Evolutionary conservation across 2,888 invertebrate genomes (phyloP), one percentile per base, ranked within the genome.

Genomic region (Cosmorhoe ocellata): DNA sequence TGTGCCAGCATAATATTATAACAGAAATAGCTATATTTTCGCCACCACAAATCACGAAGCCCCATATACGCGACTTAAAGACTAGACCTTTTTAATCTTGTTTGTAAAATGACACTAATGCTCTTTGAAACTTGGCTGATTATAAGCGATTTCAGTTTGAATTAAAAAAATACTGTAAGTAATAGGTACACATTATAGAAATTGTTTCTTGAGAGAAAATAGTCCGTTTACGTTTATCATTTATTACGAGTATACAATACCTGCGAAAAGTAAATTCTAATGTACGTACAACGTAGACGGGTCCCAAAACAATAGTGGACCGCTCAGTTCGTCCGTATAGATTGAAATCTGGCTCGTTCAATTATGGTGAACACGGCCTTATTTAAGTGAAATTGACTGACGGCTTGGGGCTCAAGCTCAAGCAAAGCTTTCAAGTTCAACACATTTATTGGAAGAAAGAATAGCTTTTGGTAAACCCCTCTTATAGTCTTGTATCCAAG

Each of bases 341-440:
- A 69, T 67, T 66, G 55, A 54, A 70, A 71, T 70, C 69, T 63
- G 57, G 69, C 69, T 68, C 47, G 66, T 77, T 71, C 71, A 76
- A 79, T 80, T 74, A 76, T 41, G 50, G 60, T 45, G 61, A 59
- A 76, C 76, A 76, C 59, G 69, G 53, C 51, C 51, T 58, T 53
- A 61, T 58, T 61, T 59, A 45, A 60, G 56, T 63, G 58, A 65
- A 69, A 61, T 64, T 58, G 51, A 61, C 45, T 48, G 43, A 40
- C 51, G 32, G 26, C 24, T 7, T 24, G 24, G 52, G 42, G 26
- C 41, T 34, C 37, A 36, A 38, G 51, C 38, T 38, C 27, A 54
- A 56, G 34, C 44, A 44, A 39, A 34, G 38, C 51, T 37, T 30
- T 43, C 30, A 12, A 43, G 28, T 44, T 48, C 8, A 49, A 40